Percentiles rank a stretch among this genome's conserved stretches.
Conservation (phyloP, 2,113 vertebrate species). For the Dasyornis broadbenti region DNA sequence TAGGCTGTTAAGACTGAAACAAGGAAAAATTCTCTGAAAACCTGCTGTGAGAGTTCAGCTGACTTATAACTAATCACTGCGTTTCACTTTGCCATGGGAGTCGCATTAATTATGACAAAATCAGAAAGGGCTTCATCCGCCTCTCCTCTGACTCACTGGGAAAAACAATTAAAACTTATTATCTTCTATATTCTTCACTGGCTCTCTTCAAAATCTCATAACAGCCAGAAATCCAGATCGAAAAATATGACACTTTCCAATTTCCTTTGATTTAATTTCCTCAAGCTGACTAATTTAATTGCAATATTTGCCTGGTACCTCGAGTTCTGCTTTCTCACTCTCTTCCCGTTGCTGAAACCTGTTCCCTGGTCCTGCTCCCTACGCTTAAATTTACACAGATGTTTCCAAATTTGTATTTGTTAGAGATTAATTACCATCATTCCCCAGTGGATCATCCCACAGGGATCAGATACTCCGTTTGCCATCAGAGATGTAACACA, state of each 20-base stretch:
- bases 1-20: not conserved
- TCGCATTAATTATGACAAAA: slow-evolving; percentile 37
- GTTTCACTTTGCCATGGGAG: not conserved
- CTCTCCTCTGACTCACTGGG: not conserved
- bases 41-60: not conserved
- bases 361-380: not conserved
- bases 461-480: not conserved
- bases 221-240: slow-evolving; percentile 1
- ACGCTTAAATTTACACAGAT: slow-evolving; percentile 44
- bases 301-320: slow-evolving; percentile 19
- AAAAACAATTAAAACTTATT: slow-evolving; percentile 4
- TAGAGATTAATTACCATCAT: slow-evolving; percentile 48
- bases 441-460: not conserved
- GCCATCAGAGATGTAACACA: not conserved
- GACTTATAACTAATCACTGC: not conserved
- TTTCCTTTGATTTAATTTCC: slow-evolving; percentile 56
- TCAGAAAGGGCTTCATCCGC: not conserved
- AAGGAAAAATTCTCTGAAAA: not conserved
- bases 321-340: not conserved
- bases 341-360: not conserved
- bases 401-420: slow-evolving; percentile 61
- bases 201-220: slow-evolving; percentile 22
- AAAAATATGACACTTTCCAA: slow-evolving; percentile 27
- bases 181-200: slow-evolving; percentile 13
- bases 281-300: slow-evolving; percentile 51